phyloP scores from a whole-genome alignment of 2,113 vertebrate genomes.

The Anarhynchus alexandrinus region DNA sequence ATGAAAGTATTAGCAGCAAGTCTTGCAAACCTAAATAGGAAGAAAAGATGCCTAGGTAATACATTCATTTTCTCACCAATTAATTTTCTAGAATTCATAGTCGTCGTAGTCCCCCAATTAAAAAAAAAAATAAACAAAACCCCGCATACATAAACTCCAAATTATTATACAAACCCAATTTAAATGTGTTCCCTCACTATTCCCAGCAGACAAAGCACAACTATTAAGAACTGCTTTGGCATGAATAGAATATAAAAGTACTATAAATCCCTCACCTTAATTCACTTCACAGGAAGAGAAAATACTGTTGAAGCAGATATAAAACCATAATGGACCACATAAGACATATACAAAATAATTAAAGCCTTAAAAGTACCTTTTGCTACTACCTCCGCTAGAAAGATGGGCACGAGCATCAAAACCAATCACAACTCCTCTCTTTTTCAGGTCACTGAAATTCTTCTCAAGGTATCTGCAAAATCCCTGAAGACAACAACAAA shows the following conservation, averaged over 20 bases:
- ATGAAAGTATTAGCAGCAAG: slow-evolving; percentile 88
- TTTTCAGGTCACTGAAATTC: slow-evolving; percentile 83
- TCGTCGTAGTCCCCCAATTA: too few species aligned
- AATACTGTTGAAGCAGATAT: not conserved
- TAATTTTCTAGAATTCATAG: not conserved
- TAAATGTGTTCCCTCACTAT: not conserved
- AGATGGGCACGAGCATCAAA: slow-evolving; percentile 89
- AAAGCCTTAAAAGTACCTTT: slow-evolving; percentile 65
- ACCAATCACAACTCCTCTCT: slow-evolving; percentile 89
- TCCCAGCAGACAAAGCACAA: not conserved
- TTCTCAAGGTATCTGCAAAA: slow-evolving; percentile 91
- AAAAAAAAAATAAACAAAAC: not conserved
- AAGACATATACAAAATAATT: not conserved
- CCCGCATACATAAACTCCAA: not conserved
- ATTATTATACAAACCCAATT: not conserved
- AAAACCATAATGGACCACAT: not conserved
- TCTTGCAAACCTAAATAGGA: slow-evolving; percentile 78
- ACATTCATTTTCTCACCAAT: not conserved
- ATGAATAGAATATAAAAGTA: not conserved
- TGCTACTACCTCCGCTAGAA: slow-evolving; percentile 87
- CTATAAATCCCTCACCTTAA: not conserved
- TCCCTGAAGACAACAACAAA: slow-evolving; percentile 75
- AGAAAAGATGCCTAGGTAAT: not conserved
- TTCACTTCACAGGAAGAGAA: not conserved
- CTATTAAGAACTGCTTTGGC: not conserved